Percentiles rank a stretch among this genome's conserved stretches.
Evolutionary conservation across 2,797 vertebrate species (phyloP).

Genomic region (Rachycentron canadum): DNA sequence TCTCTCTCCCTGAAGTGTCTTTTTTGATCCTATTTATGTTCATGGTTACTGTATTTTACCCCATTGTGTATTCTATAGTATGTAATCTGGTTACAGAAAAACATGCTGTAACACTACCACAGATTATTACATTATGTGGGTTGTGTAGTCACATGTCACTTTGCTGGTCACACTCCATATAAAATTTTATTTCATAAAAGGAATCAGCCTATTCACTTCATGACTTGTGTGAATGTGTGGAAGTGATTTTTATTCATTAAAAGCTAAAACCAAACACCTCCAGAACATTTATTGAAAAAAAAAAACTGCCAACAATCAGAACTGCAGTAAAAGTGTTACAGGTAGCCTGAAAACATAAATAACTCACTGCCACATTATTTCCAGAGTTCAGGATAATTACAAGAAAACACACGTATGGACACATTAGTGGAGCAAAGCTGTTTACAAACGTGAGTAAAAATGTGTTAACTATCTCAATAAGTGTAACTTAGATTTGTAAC

Average conservation of each 20-base stretch:
- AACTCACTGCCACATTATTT: slow-evolving; percentile 27
- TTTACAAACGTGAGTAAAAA: neutral
- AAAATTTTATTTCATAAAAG: slow-evolving; percentile 46
- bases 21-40: slow-evolving; percentile 36
- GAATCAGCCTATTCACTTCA: neutral
- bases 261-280: slow-evolving; percentile 43
- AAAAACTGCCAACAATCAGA: slow-evolving; percentile 51
- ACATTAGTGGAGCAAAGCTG: neutral
- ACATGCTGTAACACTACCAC: neutral
- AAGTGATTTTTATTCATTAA: neutral
- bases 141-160: slow-evolving; percentile 25
- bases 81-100: neutral
- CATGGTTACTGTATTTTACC: slow-evolving; percentile 20
- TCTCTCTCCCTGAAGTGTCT: slow-evolving; percentile 44
- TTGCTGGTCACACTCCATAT: slow-evolving; percentile 64
- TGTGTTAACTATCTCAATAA: neutral
- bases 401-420: slow-evolving; percentile 26
- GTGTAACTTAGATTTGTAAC: too few relatives aligned
- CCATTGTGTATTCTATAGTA: neutral
- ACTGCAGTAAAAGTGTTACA: slow-evolving; percentile 59
- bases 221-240: neutral
- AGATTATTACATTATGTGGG: neutral
- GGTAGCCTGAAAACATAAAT: slow-evolving; percentile 43
- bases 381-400: slow-evolving; percentile 37
- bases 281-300: slow-evolving; percentile 76